A percentile compares a stretch with the other conserved stretches of the same genome.
Evolutionary conservation across 37 sponge, comb jelly and placozoan genomes (phyloP).

Genomic region (Hormiphora californensis): DNA sequence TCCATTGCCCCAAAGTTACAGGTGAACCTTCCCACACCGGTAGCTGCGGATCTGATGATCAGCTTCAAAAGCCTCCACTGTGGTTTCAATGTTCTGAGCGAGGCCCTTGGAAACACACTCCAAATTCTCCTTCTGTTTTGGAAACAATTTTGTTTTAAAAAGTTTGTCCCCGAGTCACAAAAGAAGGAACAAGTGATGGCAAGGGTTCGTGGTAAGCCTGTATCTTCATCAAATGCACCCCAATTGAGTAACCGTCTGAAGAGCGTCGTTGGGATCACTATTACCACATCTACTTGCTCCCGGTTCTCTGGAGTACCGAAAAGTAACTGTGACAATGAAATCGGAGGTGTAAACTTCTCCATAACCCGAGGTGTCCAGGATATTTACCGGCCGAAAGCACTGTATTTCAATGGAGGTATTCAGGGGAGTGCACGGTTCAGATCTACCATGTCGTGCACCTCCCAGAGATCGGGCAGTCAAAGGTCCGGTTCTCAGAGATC

Average conservation of each 20-base stretch:
- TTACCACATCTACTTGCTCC: neutral
- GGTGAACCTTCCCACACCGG: neutral
- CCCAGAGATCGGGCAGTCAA: too few species aligned
- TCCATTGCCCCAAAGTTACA: neutral
- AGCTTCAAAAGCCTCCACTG: constrained; percentile 10
- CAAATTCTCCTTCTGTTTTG: neutral
- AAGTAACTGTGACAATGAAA: neutral
- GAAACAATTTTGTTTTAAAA: neutral
- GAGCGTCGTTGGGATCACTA: neutral
- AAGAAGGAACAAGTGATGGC: neutral
- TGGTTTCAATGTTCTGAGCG: neutral
- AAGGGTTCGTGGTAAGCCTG: neutral
- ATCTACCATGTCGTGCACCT: too few species aligned
- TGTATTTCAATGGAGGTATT: too few species aligned
- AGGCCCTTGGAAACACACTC: neutral
- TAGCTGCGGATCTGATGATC: neutral
- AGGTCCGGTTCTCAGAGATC: too few species aligned
- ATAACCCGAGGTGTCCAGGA: too few species aligned
- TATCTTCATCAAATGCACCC: too few species aligned
- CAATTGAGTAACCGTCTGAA: too few species aligned
- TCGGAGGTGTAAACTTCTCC: too few species aligned
- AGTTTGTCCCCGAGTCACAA: neutral
- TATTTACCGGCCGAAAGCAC: too few species aligned
- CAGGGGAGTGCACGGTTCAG: too few species aligned
- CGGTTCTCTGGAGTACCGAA: neutral